Evolutionary conservation across 2,888 invertebrate genomes (phyloP), one percentile per base, ranked within the genome.

Genomic region (Terebella lapidaria): DNA sequence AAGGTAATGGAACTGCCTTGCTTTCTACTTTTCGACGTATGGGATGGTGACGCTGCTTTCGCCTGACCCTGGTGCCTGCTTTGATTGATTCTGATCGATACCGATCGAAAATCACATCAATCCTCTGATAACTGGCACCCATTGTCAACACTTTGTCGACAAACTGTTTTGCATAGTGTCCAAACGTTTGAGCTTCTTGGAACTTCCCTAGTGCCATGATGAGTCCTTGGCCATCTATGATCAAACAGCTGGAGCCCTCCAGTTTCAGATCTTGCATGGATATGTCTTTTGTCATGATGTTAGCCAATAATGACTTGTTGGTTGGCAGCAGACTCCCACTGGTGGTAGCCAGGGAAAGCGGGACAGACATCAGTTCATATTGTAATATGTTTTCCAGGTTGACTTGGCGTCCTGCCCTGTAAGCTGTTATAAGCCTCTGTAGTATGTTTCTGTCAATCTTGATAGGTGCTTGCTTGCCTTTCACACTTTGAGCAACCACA

Each of bases 71-170:
- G 10, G 24, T 53, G 5, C 26, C 24, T 15, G 5, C 25, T 26
- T 53, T 53, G 22, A 53, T 55, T 4, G 55, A 35, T 24, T 35
- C 35, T 18, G 4, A 20, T n/a, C n/a, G 4, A 24, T 55, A 55
- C 18, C 55, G 10, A 22, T 55, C 55, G 22, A 55, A 55, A 18
- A 24, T 35, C 4, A 55, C 55, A 24, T 55, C 55, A 35, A 55
- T 35, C 35, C 42, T 29, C 29, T n/a, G 4, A 24, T 10, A 55
- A 20, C 5, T 18, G 4, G 29, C 20, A 4, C 55, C 55, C 29
- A 35, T 18, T 5, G 10, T 4, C 20, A 18, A 29, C 20, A 55
- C 55, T 18, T 29, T 15, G 4, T 29, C 5, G 5, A 22, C 55
- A 55, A 35, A 55, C 24, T 5, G 29, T 5, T 18, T 22, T 5